Conservation (phyloP, 2,797 vertebrate species). For the Falco berigora region DNA sequence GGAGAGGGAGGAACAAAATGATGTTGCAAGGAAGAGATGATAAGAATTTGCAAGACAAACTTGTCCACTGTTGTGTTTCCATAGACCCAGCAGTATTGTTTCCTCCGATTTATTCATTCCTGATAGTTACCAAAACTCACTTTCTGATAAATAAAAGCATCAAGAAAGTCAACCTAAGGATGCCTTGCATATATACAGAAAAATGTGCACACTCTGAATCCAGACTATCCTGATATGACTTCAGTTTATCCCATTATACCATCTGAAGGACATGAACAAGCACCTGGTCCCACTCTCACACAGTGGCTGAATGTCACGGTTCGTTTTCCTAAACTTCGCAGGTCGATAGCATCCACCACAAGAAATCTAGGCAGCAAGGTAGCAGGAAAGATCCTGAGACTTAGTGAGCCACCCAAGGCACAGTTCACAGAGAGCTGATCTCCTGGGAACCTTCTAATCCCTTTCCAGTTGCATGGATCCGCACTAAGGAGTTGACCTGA, state of each 20-base stretch:
- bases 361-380: background rate
- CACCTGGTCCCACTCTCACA: background rate
- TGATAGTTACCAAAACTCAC: background rate
- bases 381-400: background rate
- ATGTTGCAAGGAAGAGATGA: background rate
- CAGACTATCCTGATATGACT: background rate
- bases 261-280: background rate
- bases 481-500: background rate
- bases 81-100: background rate
- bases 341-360: background rate
- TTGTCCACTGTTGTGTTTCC: background rate
- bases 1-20: background rate
- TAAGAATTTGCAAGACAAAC: background rate
- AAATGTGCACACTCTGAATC: background rate
- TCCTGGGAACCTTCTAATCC: background rate
- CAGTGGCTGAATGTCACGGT: background rate
- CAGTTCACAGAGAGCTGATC: background rate
- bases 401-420: background rate
- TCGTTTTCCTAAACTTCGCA: background rate
- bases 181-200: background rate
- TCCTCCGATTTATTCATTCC: background rate
- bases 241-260: background rate
- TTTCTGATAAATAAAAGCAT: background rate
- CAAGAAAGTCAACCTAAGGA: background rate
- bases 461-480: background rate